Percentiles rank a stretch among this genome's conserved stretches.
Evolutionary conservation across 1,140 invertebrate species (phyloP).

Genomic region (Ectropis grisescens): DNA sequence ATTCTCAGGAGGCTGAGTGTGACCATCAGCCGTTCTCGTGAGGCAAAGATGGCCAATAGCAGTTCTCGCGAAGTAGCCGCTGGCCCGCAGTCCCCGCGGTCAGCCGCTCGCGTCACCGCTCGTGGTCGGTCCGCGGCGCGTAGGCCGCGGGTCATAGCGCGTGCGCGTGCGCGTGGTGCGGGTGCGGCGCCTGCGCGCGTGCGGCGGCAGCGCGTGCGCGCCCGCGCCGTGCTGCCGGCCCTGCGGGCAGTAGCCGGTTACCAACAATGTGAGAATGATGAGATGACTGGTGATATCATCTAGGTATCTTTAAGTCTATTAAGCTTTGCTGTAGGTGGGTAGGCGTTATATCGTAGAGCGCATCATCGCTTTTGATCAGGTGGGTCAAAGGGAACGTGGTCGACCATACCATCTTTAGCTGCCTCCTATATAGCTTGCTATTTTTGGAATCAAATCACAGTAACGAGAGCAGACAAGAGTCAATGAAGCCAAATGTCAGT

Average conservation of each 20-base stretch:
- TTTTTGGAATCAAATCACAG: too few species aligned
- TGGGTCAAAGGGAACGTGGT: not conserved
- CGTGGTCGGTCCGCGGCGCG: slow-evolving; percentile 3
- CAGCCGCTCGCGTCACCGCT: too few species aligned
- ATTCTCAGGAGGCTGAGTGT: too few species aligned
- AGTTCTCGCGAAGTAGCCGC: too few species aligned
- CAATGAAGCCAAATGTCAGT: too few species aligned
- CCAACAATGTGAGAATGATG: not conserved
- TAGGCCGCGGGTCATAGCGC: slow-evolving; percentile 41
- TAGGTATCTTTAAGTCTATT: not conserved
- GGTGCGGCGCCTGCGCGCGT: slow-evolving; percentile 30
- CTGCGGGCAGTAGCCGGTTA: slow-evolving; percentile 14
- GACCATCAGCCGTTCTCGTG: too few species aligned
- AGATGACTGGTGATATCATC: not conserved
- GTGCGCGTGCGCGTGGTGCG: slow-evolving; percentile 45
- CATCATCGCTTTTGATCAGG: not conserved
- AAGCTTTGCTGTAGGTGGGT: not conserved
- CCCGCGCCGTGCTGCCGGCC: slow-evolving; percentile 43
- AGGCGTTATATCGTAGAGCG: not conserved
- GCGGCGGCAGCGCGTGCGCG: slow-evolving; percentile 30
- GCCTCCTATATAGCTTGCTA: too few species aligned
- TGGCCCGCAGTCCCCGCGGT: too few species aligned
- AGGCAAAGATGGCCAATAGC: too few species aligned
- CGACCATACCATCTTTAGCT: not conserved
- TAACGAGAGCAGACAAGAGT: too few species aligned